Base-by-base conservation (phyloP, 2,113 vertebrate species). In the Ailuropoda melanoleuca region DNA sequence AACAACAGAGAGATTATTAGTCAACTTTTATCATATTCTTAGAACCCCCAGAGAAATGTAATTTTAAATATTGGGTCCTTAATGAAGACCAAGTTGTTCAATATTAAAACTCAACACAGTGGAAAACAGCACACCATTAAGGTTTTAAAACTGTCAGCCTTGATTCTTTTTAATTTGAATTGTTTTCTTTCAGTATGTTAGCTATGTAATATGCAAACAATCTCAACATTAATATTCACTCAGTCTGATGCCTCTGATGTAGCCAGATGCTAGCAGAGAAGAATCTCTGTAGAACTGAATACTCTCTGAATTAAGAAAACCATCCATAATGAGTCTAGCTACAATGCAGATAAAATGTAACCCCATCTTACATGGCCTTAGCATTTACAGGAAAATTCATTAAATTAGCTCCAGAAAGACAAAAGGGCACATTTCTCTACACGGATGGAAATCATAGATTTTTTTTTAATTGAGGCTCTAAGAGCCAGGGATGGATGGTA, bases 21-120 rank as follows among this genome's bases (percentile, higher is more conserved):
- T 55, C 46, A 93, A 89, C 81, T 75, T 56, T 82, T 83, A 58
- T 78, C 64, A 55, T 89, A 74, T 92, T 91, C 94, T 94, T 37
- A 84, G 23, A 84, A 64, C 3, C 17, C 10, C 11, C 46, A 80
- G 23, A 93, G 26, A 92, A 92, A 78, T 75, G 3, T 86, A 70
- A 95, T 50, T 95, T 72, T 86, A 97, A 88, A 64, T 88, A 86
- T 18, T 56, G n/a, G 23, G 3, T 18, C 9, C 37, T 95, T 75
- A 91, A 88, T 70, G 64, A 94, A 94, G 68, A 64, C n/a, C 10
- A 62, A 85, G 11, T 64, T 93, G 68, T 94, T 94, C 19, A 89
- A 24, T 82, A 89, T 83, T 92, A 95, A 97, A 96, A 91, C 14
- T 93, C 58, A 93, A 93, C 55, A 90, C 21, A 96, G 83, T 93